A percentile compares a stretch with the other conserved stretches of the same genome.
phyloP scores from a whole-genome alignment of 2,797 vertebrate genomes.

The Molossus alvarezi region DNA sequence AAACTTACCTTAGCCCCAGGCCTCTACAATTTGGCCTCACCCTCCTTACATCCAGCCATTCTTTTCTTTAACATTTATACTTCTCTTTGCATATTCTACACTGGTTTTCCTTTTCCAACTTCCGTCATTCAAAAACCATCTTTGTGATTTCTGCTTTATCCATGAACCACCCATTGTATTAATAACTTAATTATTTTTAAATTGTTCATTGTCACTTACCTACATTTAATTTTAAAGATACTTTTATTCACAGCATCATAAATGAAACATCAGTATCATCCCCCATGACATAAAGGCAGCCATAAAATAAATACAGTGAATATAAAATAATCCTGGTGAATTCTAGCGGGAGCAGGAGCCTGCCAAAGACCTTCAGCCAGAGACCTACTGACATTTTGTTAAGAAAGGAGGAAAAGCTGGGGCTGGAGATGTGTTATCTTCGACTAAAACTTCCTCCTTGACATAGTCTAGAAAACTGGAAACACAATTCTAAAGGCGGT shows the following conservation, averaged over 20 bases:
- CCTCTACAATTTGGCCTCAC: background rate
- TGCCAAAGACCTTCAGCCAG: background rate
- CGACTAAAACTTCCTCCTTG: background rate
- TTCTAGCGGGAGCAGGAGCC: background rate
- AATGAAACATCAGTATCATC: background rate
- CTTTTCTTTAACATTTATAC: no score
- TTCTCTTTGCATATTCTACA: background rate
- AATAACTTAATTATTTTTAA: background rate
- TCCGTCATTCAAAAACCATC: background rate
- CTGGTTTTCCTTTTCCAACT: background rate
- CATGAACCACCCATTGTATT: background rate
- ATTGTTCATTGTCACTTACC: background rate
- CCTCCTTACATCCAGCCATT: background rate
- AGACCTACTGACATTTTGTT: background rate
- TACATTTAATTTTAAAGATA: background rate
- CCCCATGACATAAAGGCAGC: background rate
- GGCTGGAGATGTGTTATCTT: fast-evolving
- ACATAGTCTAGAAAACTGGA: background rate
- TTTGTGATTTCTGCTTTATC: background rate
- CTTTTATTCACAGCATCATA: background rate
- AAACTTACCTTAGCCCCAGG: background rate
- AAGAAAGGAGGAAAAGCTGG: background rate
- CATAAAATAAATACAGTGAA: background rate
- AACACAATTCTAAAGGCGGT: background rate
- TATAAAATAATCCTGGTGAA: background rate